These are phyloP conservation scores for Xestobium rufovillosum DNA, from an alignment of 2,888 invertebrate genomes.

Conservation along the genomic window DNA sequence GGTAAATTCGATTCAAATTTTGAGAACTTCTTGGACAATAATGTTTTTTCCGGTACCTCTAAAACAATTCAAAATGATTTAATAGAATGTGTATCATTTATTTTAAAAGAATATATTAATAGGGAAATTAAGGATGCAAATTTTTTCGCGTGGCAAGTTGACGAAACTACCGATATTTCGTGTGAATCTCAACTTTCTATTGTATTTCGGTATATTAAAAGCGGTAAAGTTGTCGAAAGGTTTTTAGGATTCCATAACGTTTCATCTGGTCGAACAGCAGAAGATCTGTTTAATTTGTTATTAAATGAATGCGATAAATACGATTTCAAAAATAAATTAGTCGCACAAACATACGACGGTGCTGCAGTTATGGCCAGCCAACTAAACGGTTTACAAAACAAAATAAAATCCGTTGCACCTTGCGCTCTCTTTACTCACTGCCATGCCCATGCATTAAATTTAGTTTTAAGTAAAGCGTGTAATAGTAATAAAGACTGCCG, in stretches of 20 bases:
- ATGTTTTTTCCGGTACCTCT: too few species aligned
- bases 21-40: too few species aligned
- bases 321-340: conserved; percentile 18
- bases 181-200: conserved; percentile 25
- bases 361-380: conserved; percentile 10
- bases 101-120: too few species aligned
- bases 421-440: conserved; percentile 12
- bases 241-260: conserved; percentile 3
- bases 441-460: conserved; percentile 2
- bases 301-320: conserved; percentile 12
- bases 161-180: conserved; percentile 23
- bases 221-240: background rate
- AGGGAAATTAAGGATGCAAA: background rate
- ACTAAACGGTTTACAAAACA: conserved; percentile 10
- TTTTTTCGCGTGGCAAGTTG: conserved; percentile 12
- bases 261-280: conserved; percentile 7
- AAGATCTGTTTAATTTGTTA: conserved; percentile 17
- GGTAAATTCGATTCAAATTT: too few species aligned
- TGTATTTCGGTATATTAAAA: conserved; percentile 10
- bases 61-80: too few species aligned
- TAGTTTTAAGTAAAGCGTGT: conserved; percentile 1
- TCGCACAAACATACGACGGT: conserved; percentile 20
- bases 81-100: too few species aligned
- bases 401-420: conserved; percentile 7
- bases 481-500: too few species aligned